These are phyloP conservation scores for Gastracanthus pulcherrimus DNA, from an alignment of 2,888 invertebrate species.

Conservation along the genomic window DNA sequence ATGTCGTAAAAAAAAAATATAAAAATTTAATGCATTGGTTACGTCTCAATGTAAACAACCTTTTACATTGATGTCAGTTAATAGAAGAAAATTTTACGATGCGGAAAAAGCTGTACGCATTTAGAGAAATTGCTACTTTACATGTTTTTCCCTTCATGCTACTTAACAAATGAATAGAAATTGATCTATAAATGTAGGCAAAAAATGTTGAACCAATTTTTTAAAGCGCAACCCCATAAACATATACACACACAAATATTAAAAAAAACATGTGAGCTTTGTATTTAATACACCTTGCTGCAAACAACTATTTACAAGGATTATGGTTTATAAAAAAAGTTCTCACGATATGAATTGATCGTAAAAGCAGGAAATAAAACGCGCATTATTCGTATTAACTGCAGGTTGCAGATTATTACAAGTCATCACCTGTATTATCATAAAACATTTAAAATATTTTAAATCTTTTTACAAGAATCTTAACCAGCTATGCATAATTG, in stretches of 20 bases:
- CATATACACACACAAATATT: neutral
- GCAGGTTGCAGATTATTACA: too few relatives aligned
- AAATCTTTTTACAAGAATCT: too few relatives aligned
- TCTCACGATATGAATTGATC: neutral
- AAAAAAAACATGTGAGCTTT: neutral
- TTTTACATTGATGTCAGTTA: neutral
- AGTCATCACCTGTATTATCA: too few relatives aligned
- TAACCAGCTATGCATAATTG: too few relatives aligned
- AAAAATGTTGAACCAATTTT: neutral
- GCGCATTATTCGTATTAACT: too few relatives aligned
- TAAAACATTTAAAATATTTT: too few relatives aligned
- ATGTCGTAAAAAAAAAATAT: conserved; percentile 25
- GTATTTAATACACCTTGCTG: neutral
- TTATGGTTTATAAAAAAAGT: neutral
- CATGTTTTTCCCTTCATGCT: conserved; percentile 4
- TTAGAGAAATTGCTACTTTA: neutral
- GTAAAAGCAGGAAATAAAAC: neutral
- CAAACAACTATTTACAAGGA: neutral
- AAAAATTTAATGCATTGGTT: conserved; percentile 12
- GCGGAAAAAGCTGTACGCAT: neutral
- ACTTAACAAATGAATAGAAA: neutral
- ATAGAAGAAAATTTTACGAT: conserved; percentile 17
- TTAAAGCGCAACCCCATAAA: neutral
- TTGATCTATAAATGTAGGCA: neutral
- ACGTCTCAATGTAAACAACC: conserved; percentile 25